A percentile compares a stretch with the other conserved stretches of the same genome.
phyloP scores from a whole-genome alignment of 2,888 invertebrate genomes.

The Drosophila pegasa region DNA sequence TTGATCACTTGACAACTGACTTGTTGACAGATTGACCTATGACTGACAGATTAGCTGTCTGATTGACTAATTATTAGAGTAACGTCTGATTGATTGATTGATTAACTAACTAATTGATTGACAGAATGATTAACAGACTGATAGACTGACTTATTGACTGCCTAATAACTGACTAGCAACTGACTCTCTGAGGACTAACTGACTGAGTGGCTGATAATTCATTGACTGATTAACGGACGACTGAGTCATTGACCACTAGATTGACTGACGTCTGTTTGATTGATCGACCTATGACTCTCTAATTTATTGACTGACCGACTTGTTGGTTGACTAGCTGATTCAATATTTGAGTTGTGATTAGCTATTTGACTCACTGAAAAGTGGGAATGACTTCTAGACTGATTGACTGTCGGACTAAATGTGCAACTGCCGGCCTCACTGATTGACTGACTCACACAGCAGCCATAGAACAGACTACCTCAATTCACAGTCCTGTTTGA shows the following conservation, averaged over 20 bases:
- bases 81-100: not conserved
- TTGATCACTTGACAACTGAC: no score
- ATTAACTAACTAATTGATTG: not conserved
- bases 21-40: not conserved
- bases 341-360: not conserved
- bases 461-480: not conserved
- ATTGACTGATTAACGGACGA: not conserved
- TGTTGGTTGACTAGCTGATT: not conserved
- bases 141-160: constrained; percentile 6
- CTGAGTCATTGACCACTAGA: not conserved
- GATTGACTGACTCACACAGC: not conserved
- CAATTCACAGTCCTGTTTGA: not conserved
- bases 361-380: no score
- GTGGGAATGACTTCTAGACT: no score
- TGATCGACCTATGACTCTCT: not conserved
- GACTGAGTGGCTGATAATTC: not conserved
- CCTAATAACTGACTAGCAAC: not conserved
- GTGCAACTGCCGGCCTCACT: not conserved
- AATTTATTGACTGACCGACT: not conserved
- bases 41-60: not conserved
- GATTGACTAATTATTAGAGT: not conserved
- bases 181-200: constrained; percentile 7
- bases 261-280: not conserved
- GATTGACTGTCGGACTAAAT: not conserved
- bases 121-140: not conserved